phyloP scores from a whole-genome alignment of 2,888 invertebrate genomes.

The Chelonus formosanus region DNA sequence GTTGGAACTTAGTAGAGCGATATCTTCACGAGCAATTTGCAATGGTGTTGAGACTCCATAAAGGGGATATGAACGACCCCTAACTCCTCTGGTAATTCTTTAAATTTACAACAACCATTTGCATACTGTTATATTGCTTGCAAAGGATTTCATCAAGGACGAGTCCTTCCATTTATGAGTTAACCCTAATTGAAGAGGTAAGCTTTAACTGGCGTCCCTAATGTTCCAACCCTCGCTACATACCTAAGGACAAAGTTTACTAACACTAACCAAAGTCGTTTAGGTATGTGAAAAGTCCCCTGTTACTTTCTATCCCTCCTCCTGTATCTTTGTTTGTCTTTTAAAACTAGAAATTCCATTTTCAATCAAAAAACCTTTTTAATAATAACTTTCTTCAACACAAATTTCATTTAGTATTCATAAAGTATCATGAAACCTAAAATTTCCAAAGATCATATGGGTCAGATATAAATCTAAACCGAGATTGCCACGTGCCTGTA shows the following conservation, averaged over 20 bases:
- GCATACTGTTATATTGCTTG: slow-evolving; percentile 48
- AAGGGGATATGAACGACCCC: too few relatives aligned
- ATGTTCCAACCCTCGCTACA: slow-evolving; percentile 40
- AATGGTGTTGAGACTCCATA: too few relatives aligned
- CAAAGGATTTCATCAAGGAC: slow-evolving; percentile 42
- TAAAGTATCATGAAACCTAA: too few relatives aligned
- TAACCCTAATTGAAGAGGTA: slow-evolving; percentile 63
- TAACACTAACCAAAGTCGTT: slow-evolving; percentile 30
- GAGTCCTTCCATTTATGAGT: slow-evolving; percentile 54
- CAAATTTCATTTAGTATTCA: too few relatives aligned
- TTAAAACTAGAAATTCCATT: too few relatives aligned
- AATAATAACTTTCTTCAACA: too few relatives aligned
- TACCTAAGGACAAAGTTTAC: slow-evolving; percentile 22
- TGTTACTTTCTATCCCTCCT: slow-evolving; percentile 16
- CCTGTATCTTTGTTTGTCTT: slow-evolving; percentile 6
- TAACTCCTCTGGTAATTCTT: slow-evolving; percentile 49
- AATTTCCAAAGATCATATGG: too few relatives aligned
- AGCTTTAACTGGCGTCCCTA: slow-evolving; percentile 28
- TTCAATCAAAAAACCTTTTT: too few relatives aligned
- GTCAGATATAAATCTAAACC: too few relatives aligned
- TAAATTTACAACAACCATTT: slow-evolving; percentile 56
- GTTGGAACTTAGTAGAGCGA: too few relatives aligned
- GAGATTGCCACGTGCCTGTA: slow-evolving; percentile 39
- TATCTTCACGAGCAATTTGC: too few relatives aligned
- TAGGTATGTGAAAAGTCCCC: neutral